These are phyloP conservation scores for Stratiomys singularior DNA, from an alignment of 2,888 invertebrate genomes.

Conservation along the genomic window DNA sequence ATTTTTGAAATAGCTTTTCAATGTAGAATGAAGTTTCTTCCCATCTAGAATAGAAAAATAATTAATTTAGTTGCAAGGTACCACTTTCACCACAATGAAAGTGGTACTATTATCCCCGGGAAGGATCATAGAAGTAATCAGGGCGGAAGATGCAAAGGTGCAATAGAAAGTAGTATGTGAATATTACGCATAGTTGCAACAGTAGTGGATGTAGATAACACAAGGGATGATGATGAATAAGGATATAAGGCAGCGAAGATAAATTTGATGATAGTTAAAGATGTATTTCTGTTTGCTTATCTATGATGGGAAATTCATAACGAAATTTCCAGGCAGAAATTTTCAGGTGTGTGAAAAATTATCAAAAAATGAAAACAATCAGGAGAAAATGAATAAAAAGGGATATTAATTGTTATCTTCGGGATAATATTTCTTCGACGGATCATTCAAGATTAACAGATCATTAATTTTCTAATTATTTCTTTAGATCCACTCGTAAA, in stretches of 20 bases:
- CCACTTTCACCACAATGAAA: neutral
- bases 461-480: too few species aligned
- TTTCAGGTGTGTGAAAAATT: too few species aligned
- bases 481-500: too few species aligned
- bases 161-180: too few species aligned
- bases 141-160: too few species aligned
- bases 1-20: constrained; percentile 36
- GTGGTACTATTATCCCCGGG: neutral
- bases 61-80: constrained; percentile 38
- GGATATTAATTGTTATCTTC: too few species aligned
- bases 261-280: neutral
- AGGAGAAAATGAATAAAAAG: too few species aligned
- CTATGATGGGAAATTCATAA: constrained; percentile 10
- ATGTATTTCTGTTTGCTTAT: neutral
- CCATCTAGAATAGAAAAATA: constrained; percentile 33
- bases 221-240: neutral
- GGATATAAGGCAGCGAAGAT: neutral
- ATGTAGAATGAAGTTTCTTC: constrained; percentile 26
- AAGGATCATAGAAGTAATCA: neutral
- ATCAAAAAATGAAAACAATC: too few species aligned
- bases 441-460: too few species aligned
- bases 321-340: too few species aligned
- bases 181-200: constrained; percentile 4
- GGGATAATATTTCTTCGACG: too few species aligned
- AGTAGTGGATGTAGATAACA: neutral